Base-by-base conservation (phyloP, 2,113 vertebrate genomes). In the Engraulis encrasicolus region DNA sequence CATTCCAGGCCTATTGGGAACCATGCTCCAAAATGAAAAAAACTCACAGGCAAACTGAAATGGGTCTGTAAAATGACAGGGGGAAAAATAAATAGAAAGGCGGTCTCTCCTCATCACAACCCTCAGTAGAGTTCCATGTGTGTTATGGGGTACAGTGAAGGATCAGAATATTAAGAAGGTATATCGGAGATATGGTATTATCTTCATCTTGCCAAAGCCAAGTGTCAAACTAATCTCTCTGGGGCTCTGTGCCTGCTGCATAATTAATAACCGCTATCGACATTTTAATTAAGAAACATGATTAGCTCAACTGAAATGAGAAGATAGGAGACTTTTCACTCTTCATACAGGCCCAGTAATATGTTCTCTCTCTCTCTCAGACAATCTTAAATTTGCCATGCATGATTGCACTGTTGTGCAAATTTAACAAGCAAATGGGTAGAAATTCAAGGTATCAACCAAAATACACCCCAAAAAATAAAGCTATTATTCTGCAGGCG, bases 231-330 rank as follows among this genome's bases (percentile, higher is more conserved):
- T 34, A 74, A 74, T 74, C 27, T 34, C 27, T 74, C 66, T 17
- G 31, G 31, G 27, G 27, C 11, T 5, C 27, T 83, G 84, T 82
- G 86, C 83, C 84, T 49, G 31, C 34, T 85, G 85, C 84, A 80
- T 90, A 89, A 90, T 90, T 91, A 92, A 91, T 71, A 84, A 86
- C 58, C 83, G 38, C 85, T 85, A 5, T 89, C 34, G 85, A 88
- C 90, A 71, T 93, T 93, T 92, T 93, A 92, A 93, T 94, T 92
- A 91, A 91, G 88, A 85, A 91, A 87, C 88, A 88, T 92, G 90
- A 93, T 94, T 89, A 90, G 87, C 85, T 81, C 84, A 83, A 85
- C 87, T 80, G 83, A 89, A 84, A 87, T 81, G 84, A 77, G 27
- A 58, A 86, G 86, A 90, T 91, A 91, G 89, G 84, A 40, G 20